These are phyloP conservation scores for Clarias laeviceps DNA, from an alignment of 2,797 vertebrate genomes.

Conservation along the genomic window DNA sequence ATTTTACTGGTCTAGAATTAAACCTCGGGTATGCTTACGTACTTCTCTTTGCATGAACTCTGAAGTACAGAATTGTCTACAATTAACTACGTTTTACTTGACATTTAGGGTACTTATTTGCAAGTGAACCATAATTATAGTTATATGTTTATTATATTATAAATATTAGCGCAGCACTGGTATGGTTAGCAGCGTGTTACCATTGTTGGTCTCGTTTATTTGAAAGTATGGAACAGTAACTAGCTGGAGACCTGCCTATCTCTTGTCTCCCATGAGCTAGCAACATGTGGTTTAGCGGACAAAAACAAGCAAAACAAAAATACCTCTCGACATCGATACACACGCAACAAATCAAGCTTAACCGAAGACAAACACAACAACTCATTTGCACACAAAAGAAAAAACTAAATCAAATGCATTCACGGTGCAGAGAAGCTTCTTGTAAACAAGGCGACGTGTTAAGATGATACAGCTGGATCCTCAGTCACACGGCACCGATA, in stretches of 20 bases:
- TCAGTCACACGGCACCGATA: constrained; percentile 64
- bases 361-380: constrained; percentile 70
- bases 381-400: constrained; percentile 69
- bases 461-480: constrained; percentile 76
- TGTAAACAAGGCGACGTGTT: constrained; percentile 72
- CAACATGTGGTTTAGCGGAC: constrained; percentile 50
- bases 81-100: neutral
- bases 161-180: neutral
- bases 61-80: no score
- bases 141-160: no score
- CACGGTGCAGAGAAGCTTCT: constrained; percentile 59
- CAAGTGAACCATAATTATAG: neutral
- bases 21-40: neutral
- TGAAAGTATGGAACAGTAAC: constrained; percentile 27
- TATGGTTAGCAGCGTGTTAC: neutral
- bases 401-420: constrained; percentile 57
- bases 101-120: neutral
- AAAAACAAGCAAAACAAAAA: neutral
- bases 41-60: neutral
- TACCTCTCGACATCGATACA: constrained; percentile 58
- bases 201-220: neutral
- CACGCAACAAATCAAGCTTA: constrained; percentile 68
- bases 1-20: neutral
- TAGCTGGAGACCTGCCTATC: constrained; percentile 50
- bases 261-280: constrained; percentile 35